Base-by-base conservation (phyloP, 2,888 invertebrate species). In the Drepana falcataria region DNA sequence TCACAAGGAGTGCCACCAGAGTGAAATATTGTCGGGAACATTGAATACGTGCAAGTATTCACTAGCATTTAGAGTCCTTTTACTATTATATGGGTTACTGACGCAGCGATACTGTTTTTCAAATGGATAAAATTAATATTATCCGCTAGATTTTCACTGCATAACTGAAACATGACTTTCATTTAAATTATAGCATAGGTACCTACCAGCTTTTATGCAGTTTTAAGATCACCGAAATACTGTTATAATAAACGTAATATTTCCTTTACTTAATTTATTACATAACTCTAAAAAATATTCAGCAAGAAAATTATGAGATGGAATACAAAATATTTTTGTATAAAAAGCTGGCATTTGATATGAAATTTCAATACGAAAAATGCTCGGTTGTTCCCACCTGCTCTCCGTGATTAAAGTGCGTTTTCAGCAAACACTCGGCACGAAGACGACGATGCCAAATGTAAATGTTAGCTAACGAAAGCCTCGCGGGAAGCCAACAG, bases 391-490 rank as follows among this genome's bases (percentile, higher is more conserved):
- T 74, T 75, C 61, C 75, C 80, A 81, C 87, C 87, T 87, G 85
- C 83, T 85, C 80, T 71, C 82, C 71, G 82, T 86, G 89, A 88
- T 89, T 89, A 88, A 89, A 88, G 85, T 82, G 81, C 80, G 81
- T 83, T 80, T 71, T 69, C 66, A 67, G 75, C 79, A 83, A 87
- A 82, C 79, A 81, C 64, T 73, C 72, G 69, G 70, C 66, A 70
- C 68, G 71, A 21, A 21, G 21, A 68, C 71, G 74, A 68, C 76
- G 78, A 72, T 73, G 77, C 73, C 79, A 69, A 86, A 87, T 81
- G 87, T 81, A 87, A 89, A 90, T 88, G 86, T 88, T 87, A 70
- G 77, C 71, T 69, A 66, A 75, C 75, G 74, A 80, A 83, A 81
- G 74, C 81, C 81, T 83, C 79, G 79, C 79, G 81, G 79, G 64